These are phyloP conservation scores for Zoanthus gigantus DNA, from an alignment of 92 coral and sea anemone species.

Conservation along the genomic window DNA sequence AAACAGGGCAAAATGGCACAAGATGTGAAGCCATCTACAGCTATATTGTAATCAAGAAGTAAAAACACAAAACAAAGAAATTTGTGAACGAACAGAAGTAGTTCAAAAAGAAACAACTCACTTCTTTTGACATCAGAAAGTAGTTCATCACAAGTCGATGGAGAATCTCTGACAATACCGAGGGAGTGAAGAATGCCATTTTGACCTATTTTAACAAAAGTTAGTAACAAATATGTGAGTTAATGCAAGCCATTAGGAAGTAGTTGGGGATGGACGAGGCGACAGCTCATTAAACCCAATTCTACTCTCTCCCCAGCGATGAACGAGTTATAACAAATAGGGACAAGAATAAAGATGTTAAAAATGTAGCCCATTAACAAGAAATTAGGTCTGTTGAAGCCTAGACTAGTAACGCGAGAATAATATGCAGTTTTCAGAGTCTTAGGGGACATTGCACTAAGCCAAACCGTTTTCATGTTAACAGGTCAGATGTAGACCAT, in stretches of 20 bases:
- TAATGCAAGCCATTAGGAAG: background rate
- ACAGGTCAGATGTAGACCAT: too few species aligned
- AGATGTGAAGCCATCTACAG: too few species aligned
- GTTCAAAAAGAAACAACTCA: slow-evolving; percentile 1
- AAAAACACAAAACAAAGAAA: background rate
- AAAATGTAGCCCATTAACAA: too few species aligned
- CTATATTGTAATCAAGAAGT: background rate
- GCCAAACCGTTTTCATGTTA: too few species aligned
- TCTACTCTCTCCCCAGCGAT: too few species aligned
- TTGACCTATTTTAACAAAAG: slow-evolving; percentile 67
- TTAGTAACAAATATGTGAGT: too few species aligned
- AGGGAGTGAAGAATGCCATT: slow-evolving; percentile 87
- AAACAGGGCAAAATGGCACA: too few species aligned
- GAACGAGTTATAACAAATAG: background rate
- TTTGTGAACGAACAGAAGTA: background rate
- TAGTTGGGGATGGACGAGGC: background rate
- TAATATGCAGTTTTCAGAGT: too few species aligned
- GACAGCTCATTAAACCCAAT: background rate
- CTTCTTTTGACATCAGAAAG: slow-evolving; percentile 85
- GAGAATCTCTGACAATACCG: slow-evolving; percentile 82
- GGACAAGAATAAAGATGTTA: background rate
- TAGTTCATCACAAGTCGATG: slow-evolving; percentile 80
- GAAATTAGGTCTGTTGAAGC: too few species aligned
- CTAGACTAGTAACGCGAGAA: too few species aligned
- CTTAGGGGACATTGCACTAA: too few species aligned